Base-by-base conservation (phyloP, 2,113 vertebrate species). In the Sclerurus mexicanus region DNA sequence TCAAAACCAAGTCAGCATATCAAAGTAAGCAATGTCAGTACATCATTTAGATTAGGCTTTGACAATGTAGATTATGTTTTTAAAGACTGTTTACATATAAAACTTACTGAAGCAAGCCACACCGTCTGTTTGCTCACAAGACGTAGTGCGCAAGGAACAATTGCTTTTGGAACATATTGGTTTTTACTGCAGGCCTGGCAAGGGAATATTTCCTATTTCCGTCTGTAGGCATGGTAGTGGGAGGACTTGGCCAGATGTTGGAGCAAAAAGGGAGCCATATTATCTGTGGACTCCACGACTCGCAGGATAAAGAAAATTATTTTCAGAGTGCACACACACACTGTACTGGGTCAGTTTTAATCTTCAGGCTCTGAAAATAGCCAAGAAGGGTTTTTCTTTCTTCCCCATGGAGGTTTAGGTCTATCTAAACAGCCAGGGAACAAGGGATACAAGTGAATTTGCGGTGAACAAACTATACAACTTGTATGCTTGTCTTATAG, bases 71-170 rank as follows among this genome's bases (percentile, higher is more conserved):
- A 95, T 92, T 72, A 91, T 89, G 92, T 93, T 95, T 97, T 86
- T 96, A 95, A 95, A 91, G 92, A 84, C 91, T 93, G 93, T 96
- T 97, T 95, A 94, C 91, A 94, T 49, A 85, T 74, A 87, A 94
- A 93, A 97, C 81, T 67, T 95, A 95, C 84, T 91, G 86, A 96
- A 94, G 89, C 94, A 62, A 89, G 83, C 52, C 69, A 72, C 60
- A 55, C 55, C 5, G 66, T 88, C 90, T 97, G 89, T 64, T 95
- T 89, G 89, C 91, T 96, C 93, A 77, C 78, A 74, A 92, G 86
- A 92, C 86, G 81, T 49, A 93, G 76, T 69, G 35, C 69, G 77
- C 49, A 63, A 79, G 72, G 37, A 95, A 62, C 1, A 2, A 47
- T 4, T 90, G 52, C 59, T 49, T 89, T 91, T 78, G 93, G 74